Percentiles rank a stretch among this genome's conserved stretches.
Conservation (phyloP, 2,797 vertebrate genomes). For the Adelosebastes latens region DNA sequence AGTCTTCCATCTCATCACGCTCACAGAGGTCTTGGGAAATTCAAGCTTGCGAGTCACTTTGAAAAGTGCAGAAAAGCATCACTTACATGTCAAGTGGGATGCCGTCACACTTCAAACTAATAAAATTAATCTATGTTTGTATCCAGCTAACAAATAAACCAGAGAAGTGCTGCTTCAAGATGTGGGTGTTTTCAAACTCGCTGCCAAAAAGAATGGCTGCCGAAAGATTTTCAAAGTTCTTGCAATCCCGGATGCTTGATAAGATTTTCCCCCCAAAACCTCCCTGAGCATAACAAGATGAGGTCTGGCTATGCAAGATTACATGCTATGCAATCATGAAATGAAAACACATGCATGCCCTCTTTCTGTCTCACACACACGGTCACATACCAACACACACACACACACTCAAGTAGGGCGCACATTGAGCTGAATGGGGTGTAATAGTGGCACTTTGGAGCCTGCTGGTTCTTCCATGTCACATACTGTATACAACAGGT, state of each 20-base stretch:
- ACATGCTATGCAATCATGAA: conserved; percentile 41
- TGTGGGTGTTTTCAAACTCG: conserved; percentile 27
- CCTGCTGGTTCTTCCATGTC: conserved; percentile 47
- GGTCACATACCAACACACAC: no score
- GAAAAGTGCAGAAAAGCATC: not conserved
- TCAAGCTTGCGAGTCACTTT: conserved; percentile 11
- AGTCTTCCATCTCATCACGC: conserved; percentile 3
- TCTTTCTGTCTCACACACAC: not conserved
- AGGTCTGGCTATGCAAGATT: conserved; percentile 60
- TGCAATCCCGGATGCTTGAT: conserved; percentile 53
- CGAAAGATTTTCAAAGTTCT: conserved; percentile 50
- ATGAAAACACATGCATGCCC: conserved; percentile 35
- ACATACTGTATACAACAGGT: conserved; percentile 33
- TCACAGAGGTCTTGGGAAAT: not conserved
- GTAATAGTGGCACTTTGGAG: conserved; percentile 44
- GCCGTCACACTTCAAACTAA: conserved; percentile 22
- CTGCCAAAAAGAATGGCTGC: conserved; percentile 43
- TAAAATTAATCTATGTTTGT: conserved; percentile 23
- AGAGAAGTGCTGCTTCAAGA: conserved; percentile 19
- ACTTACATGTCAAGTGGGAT: not conserved
- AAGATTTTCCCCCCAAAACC: conserved; percentile 35
- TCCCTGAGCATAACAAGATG: conserved; percentile 48
- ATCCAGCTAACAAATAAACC: conserved; percentile 41
- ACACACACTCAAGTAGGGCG: not conserved
- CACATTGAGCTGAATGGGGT: conserved; percentile 6